Percentiles rank a stretch among this genome's conserved stretches.
Evolutionary conservation across 2,113 vertebrate species (phyloP).

Genomic region (Saimiri boliviensis): DNA sequence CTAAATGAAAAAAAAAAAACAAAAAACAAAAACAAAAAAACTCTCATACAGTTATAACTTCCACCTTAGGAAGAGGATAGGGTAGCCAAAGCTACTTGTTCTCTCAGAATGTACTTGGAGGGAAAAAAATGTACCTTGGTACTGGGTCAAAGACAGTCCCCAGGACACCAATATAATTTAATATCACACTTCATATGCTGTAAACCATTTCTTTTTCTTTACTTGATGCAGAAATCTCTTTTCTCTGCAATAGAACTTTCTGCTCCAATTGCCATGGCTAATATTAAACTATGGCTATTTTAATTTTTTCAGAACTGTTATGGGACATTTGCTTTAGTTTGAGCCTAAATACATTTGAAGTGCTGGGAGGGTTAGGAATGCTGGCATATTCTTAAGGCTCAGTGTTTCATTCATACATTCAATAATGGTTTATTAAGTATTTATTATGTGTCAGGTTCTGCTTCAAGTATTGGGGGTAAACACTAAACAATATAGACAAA

Average conservation of each 20-base stretch:
- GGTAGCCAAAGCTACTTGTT: background rate
- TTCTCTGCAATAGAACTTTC: constrained; percentile 61
- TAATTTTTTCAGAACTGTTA: constrained; percentile 43
- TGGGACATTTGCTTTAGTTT: constrained; percentile 26
- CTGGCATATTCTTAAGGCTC: constrained; percentile 12
- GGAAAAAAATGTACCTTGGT: background rate
- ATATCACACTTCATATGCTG: background rate
- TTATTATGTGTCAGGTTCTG: background rate
- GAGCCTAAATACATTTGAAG: constrained; percentile 50
- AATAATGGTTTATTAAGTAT: background rate
- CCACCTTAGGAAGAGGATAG: background rate
- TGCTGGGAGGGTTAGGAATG: background rate
- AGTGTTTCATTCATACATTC: constrained; percentile 27
- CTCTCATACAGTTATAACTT: background rate
- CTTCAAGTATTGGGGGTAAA: background rate
- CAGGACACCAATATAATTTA: constrained; percentile 14
- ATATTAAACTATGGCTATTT: constrained; percentile 63
- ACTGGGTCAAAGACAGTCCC: background rate
- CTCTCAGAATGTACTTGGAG: constrained; percentile 16
- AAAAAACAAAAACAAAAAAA: constrained; percentile 1
- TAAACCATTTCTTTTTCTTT: constrained; percentile 40
- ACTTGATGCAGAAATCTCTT: constrained; percentile 33
- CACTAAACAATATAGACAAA: background rate
- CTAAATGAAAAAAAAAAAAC: background rate
- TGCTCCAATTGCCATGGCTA: constrained; percentile 59